Conservation (phyloP, 2,797 vertebrate genomes). For the Hydrolagus colliei region DNA sequence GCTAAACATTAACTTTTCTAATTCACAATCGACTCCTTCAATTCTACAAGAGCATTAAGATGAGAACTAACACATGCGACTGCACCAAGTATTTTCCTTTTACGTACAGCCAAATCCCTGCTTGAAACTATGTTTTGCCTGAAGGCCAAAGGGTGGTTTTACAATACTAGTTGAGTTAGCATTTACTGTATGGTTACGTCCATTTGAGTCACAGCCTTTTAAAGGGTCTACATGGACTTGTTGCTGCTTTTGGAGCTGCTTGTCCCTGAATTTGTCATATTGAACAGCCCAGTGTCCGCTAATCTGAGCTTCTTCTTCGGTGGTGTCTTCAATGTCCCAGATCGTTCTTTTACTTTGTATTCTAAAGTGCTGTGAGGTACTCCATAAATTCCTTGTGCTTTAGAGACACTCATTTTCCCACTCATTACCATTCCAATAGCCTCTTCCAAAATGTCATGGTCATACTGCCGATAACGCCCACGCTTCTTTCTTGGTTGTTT, state of each 20-base stretch:
- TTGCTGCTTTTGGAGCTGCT: constrained; percentile 70
- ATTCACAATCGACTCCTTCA: constrained; percentile 5
- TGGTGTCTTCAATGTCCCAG: constrained; percentile 93
- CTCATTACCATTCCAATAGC: constrained; percentile 95
- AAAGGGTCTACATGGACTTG: constrained; percentile 72
- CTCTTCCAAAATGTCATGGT: constrained; percentile 96
- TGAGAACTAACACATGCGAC: constrained; percentile 73
- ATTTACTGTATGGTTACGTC: constrained; percentile 29
- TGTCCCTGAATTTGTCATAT: constrained; percentile 90
- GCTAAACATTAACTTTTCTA: constrained; percentile 22
- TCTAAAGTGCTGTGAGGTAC: constrained; percentile 99
- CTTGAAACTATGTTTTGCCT: constrained; percentile 80
- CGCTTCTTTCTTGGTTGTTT: constrained; percentile 97
- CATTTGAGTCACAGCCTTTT: constrained; percentile 28
- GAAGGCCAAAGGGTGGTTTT: constrained; percentile 95
- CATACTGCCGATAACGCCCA: constrained; percentile 91
- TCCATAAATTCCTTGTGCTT: constrained; percentile 97
- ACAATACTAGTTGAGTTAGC: constrained; percentile 30
- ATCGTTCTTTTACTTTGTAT: constrained; percentile 98
- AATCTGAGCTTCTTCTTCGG: constrained; percentile 95
- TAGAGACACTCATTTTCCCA: constrained; percentile 97
- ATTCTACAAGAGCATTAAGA: constrained; percentile 37
- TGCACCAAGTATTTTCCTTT: constrained; percentile 70
- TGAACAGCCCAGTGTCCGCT: constrained; percentile 71
- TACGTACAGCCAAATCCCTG: constrained; percentile 95